These are phyloP conservation scores for Ornithoptera priamus DNA, from an alignment of 2,888 invertebrate genomes.

Conservation along the genomic window DNA sequence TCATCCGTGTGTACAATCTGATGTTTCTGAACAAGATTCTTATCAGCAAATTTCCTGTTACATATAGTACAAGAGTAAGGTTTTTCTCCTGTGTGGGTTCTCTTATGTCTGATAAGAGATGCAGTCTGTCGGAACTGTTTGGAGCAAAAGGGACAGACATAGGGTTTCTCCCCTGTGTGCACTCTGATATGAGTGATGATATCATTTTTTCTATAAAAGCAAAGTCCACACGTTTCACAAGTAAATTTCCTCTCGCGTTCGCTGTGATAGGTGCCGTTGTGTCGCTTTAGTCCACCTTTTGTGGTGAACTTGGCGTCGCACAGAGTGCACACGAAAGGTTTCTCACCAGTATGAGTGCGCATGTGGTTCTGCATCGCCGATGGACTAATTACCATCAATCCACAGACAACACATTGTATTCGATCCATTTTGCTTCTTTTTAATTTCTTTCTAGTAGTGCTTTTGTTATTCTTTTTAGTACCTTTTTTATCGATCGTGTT, in stretches of 20 bases:
- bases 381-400: constrained; percentile 49
- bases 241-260: constrained; percentile 59
- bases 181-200: constrained; percentile 66
- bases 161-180: constrained; percentile 67
- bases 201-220: constrained; percentile 62
- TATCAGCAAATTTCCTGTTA: constrained; percentile 60
- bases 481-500: constrained; percentile 17
- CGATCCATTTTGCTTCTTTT: constrained; percentile 47
- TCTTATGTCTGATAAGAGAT: constrained; percentile 64
- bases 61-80: constrained; percentile 64
- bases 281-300: constrained; percentile 61
- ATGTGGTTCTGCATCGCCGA: constrained; percentile 65
- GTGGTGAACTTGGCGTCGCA: constrained; percentile 56
- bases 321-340: constrained; percentile 56
- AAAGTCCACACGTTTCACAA: constrained; percentile 70
- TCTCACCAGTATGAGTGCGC: constrained; percentile 68
- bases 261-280: constrained; percentile 53
- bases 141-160: constrained; percentile 59
- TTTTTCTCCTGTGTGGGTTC: constrained; percentile 68
- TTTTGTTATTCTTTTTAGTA: constrained; percentile 35
- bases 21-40: constrained; percentile 59
- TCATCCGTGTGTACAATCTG: constrained; percentile 69
- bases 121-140: constrained; percentile 62
- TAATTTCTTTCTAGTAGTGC: constrained; percentile 39
- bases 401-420: constrained; percentile 61